Conservation (phyloP, 2,888 invertebrate genomes). For the Muschampia plurimacula region DNA sequence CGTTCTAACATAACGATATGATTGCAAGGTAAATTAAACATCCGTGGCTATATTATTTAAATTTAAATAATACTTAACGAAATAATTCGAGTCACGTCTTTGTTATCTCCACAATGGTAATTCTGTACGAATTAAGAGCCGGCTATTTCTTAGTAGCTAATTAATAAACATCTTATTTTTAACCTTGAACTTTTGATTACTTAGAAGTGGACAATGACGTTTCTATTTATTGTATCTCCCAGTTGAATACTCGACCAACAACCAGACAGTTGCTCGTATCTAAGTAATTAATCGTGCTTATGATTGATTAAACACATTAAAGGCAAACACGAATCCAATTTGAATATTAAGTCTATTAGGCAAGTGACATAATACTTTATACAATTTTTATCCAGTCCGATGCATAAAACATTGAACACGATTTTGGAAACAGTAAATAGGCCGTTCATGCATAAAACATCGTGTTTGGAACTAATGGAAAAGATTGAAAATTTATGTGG, state of each 20-base stretch:
- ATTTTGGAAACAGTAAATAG: constrained; percentile 80
- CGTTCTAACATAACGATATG: constrained; percentile 13
- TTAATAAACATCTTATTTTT: constrained; percentile 79
- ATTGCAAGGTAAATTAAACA: constrained; percentile 43
- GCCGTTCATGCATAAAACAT: constrained; percentile 76
- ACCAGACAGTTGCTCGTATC: constrained; percentile 72
- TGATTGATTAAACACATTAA: constrained; percentile 85
- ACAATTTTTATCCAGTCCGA: constrained; percentile 73
- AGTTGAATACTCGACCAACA: constrained; percentile 63
- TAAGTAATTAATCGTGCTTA: constrained; percentile 83
- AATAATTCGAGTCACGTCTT: constrained; percentile 64
- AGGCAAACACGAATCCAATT: constrained; percentile 79
- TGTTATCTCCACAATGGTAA: constrained; percentile 66
- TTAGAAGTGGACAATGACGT: constrained; percentile 76
- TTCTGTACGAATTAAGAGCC: constrained; percentile 65
- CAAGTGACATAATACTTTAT: constrained; percentile 81
- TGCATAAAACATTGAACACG: constrained; percentile 73
- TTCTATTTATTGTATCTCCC: constrained; percentile 69
- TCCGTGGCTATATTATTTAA: constrained; percentile 45
- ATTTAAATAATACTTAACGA: constrained; percentile 47
- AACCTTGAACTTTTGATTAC: constrained; percentile 82
- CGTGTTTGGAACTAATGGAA: constrained; percentile 63
- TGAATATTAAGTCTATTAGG: constrained; percentile 82
- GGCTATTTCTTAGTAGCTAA: constrained; percentile 74
- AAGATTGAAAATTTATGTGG: constrained; percentile 73